Base-by-base conservation (phyloP, 2,113 vertebrate genomes). In the Upupa epops region DNA sequence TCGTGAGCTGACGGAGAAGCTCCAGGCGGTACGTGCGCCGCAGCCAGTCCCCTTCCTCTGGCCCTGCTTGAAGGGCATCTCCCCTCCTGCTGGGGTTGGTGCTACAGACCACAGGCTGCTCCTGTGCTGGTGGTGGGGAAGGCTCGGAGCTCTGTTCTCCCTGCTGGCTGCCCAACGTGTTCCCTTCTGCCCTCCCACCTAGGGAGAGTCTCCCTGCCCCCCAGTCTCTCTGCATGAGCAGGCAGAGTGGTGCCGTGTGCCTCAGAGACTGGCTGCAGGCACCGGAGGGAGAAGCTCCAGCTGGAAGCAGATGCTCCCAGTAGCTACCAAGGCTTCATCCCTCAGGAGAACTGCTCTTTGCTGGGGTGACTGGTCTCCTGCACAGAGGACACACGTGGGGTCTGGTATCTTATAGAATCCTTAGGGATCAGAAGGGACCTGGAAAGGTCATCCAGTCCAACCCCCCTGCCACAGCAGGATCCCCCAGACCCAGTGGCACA, bases 1-100 rank as follows among this genome's bases (percentile, higher is more conserved):
- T 60, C 97, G 99, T 90, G 99, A 99, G 97, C 98, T 99, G 77
- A 99, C 99, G 0, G 99, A 99, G 95, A 98, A 99, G 97, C 99
- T 99, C 82, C 99, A 99, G 97, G 99, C 98, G 96, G 99, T 99
- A 97, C 83, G 99, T 98, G 77, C 72, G 73, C 60, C n/a, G 37
- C 13, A 31, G 29, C 15, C 21, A 1, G 94, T 77, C 32, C 74
- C 83, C 51, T 60, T 86, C 56, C 45, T 64, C 58, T 48, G 5
- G 24, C 81, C 55, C 63, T 40, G 64, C 74, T 70, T 6, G 3
- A 4, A 66, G 70, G 74, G 40, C 37, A 24, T 24, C 28, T 86
- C 8, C 76, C 40, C 46, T n/a, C 64, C 48, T 12, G 1, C 36
- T 49, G 68, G 77, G 76, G 61, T 86, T 71, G 49, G 26, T 83